Evolutionary conservation across 2,888 invertebrate species (phyloP).

Genomic region (Alcis repandata): DNA sequence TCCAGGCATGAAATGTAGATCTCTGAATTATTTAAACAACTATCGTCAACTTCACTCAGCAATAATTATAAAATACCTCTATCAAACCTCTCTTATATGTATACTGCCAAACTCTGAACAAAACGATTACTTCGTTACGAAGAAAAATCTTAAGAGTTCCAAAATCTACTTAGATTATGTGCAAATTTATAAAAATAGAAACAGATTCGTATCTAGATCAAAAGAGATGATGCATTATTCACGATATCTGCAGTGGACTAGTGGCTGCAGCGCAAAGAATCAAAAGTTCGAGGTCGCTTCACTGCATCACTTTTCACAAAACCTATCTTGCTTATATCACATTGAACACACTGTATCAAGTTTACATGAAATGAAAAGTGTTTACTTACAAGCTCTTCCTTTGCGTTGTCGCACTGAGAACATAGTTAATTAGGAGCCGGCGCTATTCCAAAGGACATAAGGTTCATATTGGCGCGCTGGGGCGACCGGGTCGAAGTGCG

Average conservation of each 20-base stretch:
- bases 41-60: background rate
- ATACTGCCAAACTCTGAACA: background rate
- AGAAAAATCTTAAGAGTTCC: background rate
- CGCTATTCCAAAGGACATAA: constrained; percentile 72
- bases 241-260: constrained; percentile 20
- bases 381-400: constrained; percentile 66
- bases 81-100: no score
- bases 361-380: constrained; percentile 57
- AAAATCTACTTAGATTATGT: background rate
- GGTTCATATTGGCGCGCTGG: constrained; percentile 74
- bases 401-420: constrained; percentile 63
- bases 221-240: constrained; percentile 15
- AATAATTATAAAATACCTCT: no score
- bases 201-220: background rate
- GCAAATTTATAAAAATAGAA: background rate
- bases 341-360: constrained; percentile 35
- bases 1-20: background rate
- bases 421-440: constrained; percentile 73
- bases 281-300: background rate
- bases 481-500: constrained; percentile 63
- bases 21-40: background rate
- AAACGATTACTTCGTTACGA: background rate
- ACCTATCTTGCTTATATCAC: background rate
- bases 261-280: background rate
- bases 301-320: constrained; percentile 1